These are phyloP conservation scores for Stratiolaelaps scimitus DNA, from an alignment of 1,140 invertebrate species.

Conservation along the genomic window DNA sequence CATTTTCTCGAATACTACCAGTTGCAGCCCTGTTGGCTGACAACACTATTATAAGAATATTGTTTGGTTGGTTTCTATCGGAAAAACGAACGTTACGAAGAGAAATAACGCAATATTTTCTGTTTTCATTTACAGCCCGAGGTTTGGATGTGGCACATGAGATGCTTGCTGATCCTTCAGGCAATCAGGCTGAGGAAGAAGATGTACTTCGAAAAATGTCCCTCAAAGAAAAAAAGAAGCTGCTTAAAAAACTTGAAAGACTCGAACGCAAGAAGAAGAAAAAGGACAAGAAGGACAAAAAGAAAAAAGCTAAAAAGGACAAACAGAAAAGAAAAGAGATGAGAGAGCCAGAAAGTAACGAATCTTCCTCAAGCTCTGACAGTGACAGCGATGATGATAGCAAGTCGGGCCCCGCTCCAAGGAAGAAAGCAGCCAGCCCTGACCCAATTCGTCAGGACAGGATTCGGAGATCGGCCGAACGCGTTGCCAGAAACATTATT, in stretches of 20 bases:
- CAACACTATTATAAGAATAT: no score
- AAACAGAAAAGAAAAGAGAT: slow-evolving; percentile 38
- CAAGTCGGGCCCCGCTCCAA: not conserved
- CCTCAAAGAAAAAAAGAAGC: slow-evolving; percentile 75
- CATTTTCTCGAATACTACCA: slow-evolving; percentile 23
- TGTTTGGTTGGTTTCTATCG: no score
- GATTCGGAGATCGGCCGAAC: no score
- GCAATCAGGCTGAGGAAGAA: slow-evolving; percentile 52
- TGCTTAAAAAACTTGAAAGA: slow-evolving; percentile 56
- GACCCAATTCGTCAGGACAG: no score
- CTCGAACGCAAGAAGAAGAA: slow-evolving; percentile 6
- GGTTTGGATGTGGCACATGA: slow-evolving; percentile 34
- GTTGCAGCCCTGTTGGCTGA: no score
- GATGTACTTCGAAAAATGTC: slow-evolving; percentile 66
- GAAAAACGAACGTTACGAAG: no score
- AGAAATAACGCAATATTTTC: no score
- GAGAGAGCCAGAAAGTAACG: slow-evolving; percentile 31
- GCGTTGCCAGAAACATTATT: no score
- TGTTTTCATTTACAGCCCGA: slow-evolving; percentile 34
- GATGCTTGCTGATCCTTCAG: slow-evolving; percentile 38
- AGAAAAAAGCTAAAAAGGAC: slow-evolving; percentile 45
- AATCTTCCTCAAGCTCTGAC: not conserved
- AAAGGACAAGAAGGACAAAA: slow-evolving; percentile 10
- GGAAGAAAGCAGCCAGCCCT: no score
- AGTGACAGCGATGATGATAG: not conserved